These are phyloP conservation scores for Esox masquinongy DNA, from an alignment of 2,797 vertebrate genomes.

Conservation along the genomic window DNA sequence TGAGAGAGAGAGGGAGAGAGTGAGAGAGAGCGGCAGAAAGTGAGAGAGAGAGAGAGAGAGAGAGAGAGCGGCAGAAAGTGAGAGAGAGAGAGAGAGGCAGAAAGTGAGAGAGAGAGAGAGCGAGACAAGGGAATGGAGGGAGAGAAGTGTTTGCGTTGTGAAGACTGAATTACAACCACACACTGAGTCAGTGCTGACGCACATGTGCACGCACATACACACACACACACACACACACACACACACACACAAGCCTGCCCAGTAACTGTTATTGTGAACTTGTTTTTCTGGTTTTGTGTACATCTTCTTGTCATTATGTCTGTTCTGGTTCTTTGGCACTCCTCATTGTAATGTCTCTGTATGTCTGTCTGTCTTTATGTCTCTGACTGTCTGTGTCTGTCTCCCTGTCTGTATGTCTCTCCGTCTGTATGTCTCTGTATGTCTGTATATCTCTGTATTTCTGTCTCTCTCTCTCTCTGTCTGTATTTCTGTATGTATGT, in stretches of 20 bases:
- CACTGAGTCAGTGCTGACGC: conserved; percentile 78
- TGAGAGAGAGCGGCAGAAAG: too few species aligned
- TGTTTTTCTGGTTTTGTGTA: conserved; percentile 72
- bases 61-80: too few species aligned
- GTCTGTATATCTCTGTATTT: too few species aligned
- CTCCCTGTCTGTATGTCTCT: neutral
- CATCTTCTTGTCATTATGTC: conserved; percentile 53
- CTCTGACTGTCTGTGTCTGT: neutral
- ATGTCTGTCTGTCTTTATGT: conserved; percentile 29
- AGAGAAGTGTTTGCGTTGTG: conserved; percentile 72
- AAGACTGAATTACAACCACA: conserved; percentile 80
- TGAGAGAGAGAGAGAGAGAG: too few species aligned
- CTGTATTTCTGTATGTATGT: too few species aligned
- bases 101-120: conserved; percentile 5
- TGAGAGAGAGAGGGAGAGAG: too few species aligned
- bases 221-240: conserved; percentile 49
- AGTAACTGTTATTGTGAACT: conserved; percentile 71
- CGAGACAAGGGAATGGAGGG: conserved; percentile 59
- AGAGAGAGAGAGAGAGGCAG: too few species aligned
- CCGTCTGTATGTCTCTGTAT: too few species aligned
- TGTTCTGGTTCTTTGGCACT: conserved; percentile 32
- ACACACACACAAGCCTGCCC: conserved; percentile 40
- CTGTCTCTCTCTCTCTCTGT: too few species aligned
- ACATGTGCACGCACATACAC: conserved; percentile 54
- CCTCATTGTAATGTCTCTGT: conserved; percentile 17